phyloP scores from a whole-genome alignment of 1,140 invertebrate genomes.

The Conus ventricosus region DNA sequence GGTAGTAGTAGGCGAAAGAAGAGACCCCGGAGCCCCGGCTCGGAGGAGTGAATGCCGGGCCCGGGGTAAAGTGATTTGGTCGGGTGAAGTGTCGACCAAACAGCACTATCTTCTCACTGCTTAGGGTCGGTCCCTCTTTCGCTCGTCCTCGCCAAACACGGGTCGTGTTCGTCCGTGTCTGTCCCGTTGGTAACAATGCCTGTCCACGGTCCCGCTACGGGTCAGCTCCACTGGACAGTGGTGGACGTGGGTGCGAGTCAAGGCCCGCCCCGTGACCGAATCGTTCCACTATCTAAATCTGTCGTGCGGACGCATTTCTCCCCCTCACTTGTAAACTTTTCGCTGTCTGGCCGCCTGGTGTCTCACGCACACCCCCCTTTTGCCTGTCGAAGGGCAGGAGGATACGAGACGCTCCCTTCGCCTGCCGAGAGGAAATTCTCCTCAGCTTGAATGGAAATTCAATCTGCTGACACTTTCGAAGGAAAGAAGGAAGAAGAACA shows the following conservation, averaged over 20 bases:
- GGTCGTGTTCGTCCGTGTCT: neutral
- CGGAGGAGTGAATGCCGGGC: neutral
- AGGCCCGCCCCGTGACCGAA: neutral
- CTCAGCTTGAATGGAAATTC: neutral
- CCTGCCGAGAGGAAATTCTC: neutral
- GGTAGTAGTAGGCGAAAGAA: neutral
- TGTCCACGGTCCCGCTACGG: neutral
- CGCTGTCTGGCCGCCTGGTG: too few relatives aligned
- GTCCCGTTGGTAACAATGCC: neutral
- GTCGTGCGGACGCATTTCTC: neutral
- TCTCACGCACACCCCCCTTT: neutral
- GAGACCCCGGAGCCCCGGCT: neutral
- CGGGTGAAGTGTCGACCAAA: neutral
- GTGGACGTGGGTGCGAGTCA: neutral
- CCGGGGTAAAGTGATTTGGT: neutral
- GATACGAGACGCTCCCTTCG: neutral
- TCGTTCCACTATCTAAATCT: neutral
- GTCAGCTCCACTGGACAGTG: neutral
- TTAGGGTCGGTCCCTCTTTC: neutral
- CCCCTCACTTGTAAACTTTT: too few relatives aligned
- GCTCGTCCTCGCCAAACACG: neutral
- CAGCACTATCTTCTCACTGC: neutral
- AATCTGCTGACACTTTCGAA: neutral
- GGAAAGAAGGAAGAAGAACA: neutral
- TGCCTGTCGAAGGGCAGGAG: neutral